Percentiles rank a stretch among this genome's conserved stretches.
Conservation (phyloP, 1,140 invertebrate species). For the Liolophura sinensis region DNA sequence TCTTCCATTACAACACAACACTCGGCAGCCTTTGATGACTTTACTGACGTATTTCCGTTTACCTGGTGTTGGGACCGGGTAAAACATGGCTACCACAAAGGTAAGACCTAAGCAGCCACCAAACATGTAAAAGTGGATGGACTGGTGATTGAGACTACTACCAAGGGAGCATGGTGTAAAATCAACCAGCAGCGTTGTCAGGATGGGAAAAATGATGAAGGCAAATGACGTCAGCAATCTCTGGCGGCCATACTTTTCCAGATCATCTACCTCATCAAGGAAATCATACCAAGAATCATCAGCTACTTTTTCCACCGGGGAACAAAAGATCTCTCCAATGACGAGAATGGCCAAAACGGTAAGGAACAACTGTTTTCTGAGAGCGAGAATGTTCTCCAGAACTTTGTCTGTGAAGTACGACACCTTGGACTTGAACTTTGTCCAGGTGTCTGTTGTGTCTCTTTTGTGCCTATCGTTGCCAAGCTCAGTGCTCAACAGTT, state of each 20-base stretch:
- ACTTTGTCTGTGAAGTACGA: constrained; percentile 8
- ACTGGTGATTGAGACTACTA: constrained; percentile 41
- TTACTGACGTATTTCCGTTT: constrained; percentile 42
- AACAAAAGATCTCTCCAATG: constrained; percentile 45
- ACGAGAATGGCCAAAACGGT: constrained; percentile 39
- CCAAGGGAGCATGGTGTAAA: constrained; percentile 45
- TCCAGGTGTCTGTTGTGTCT: constrained; percentile 1
- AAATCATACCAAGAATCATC: constrained; percentile 57
- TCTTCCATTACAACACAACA: constrained; percentile 41
- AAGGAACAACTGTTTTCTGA: constrained; percentile 28
- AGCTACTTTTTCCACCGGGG: constrained; percentile 49
- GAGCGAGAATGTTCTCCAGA: constrained; percentile 12
- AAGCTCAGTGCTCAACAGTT: too few relatives aligned
- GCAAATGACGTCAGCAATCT: constrained; percentile 46
- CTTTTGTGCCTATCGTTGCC: neutral
- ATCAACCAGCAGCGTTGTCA: constrained; percentile 40
- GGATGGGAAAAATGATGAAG: constrained; percentile 40
- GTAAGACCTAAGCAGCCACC: constrained; percentile 37
- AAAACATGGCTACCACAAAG: constrained; percentile 42
- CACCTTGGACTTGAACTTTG: constrained; percentile 17
- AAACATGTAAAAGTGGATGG: constrained; percentile 53
- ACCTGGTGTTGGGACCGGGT: constrained; percentile 38
- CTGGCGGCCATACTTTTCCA: constrained; percentile 55
- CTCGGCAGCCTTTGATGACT: constrained; percentile 29
- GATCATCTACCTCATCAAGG: constrained; percentile 49